Conservation (phyloP, 2,888 invertebrate genomes). For the Melanostoma scalare region DNA sequence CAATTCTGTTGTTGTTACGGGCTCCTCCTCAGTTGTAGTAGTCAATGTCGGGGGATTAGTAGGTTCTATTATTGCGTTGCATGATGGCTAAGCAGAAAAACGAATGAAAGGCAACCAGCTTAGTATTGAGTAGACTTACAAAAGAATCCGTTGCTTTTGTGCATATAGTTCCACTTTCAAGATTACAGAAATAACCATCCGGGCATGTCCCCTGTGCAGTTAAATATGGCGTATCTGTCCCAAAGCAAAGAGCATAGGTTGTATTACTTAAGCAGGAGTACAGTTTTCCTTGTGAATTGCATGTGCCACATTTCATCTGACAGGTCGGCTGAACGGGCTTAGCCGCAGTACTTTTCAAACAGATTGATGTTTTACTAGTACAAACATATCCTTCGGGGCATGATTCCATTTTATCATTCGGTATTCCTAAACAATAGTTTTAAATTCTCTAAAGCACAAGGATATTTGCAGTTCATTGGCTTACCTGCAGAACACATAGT, state of each 20-base stretch:
- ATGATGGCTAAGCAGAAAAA: slow-evolving; percentile 27
- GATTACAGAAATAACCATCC: slow-evolving; percentile 71
- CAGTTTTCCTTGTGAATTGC: slow-evolving; percentile 39
- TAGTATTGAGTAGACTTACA: slow-evolving; percentile 41
- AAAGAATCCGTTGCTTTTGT: slow-evolving; percentile 26
- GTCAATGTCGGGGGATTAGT: slow-evolving; percentile 8
- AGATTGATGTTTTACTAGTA: slow-evolving; percentile 66
- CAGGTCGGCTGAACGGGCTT: slow-evolving; percentile 69
- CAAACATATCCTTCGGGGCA: slow-evolving; percentile 73
- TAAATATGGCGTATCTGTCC: slow-evolving; percentile 38
- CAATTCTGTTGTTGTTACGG: background rate
- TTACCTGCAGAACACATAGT: slow-evolving; percentile 64
- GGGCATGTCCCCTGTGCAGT: slow-evolving; percentile 65
- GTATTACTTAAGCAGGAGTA: slow-evolving; percentile 74
- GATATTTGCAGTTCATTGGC: background rate
- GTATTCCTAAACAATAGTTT: slow-evolving; percentile 16
- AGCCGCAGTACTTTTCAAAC: slow-evolving; percentile 24
- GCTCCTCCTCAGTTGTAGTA: slow-evolving; percentile 8
- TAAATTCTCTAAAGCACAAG: background rate
- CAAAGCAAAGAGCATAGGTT: slow-evolving; percentile 74
- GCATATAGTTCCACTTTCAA: slow-evolving; percentile 64
- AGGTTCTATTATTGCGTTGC: slow-evolving; percentile 14
- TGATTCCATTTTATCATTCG: slow-evolving; percentile 16
- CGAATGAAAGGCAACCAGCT: background rate
- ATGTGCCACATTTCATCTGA: slow-evolving; percentile 64